Conservation (phyloP, 2,113 vertebrate species). For the Albula goreensis region DNA sequence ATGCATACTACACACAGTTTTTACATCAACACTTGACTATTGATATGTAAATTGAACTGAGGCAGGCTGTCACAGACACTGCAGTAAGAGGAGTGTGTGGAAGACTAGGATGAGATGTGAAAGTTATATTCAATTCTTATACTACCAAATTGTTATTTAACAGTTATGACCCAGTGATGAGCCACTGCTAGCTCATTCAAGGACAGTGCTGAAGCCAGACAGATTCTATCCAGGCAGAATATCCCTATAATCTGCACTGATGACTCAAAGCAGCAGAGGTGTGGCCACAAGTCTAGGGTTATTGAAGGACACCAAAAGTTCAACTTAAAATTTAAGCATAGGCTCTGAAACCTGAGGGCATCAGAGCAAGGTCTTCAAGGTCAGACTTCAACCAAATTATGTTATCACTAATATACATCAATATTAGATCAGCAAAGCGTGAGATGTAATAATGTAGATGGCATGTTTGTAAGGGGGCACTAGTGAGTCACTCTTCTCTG, state of each 20-base stretch:
- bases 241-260: slow-evolving; percentile 13
- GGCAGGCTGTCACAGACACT: too few relatives aligned
- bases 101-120: not conserved
- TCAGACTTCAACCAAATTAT: too few relatives aligned
- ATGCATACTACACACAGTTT: too few relatives aligned
- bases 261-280: not conserved
- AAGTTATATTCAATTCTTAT: too few relatives aligned
- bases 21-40: too few relatives aligned
- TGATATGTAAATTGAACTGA: too few relatives aligned
- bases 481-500: not conserved
- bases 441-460: not conserved
- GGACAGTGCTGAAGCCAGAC: not conserved
- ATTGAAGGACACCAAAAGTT: not conserved
- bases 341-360: not conserved
- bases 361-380: not conserved
- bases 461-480: not conserved
- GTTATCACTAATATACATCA: too few relatives aligned
- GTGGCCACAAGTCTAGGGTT: not conserved
- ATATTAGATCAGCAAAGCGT: too few relatives aligned
- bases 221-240: not conserved
- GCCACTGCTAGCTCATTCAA: not conserved
- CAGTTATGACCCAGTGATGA: too few relatives aligned
- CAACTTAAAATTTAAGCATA: too few relatives aligned
- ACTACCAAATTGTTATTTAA: too few relatives aligned
- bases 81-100: too few relatives aligned